A percentile compares a stretch with the other conserved stretches of the same genome.
These are phyloP conservation scores for Drosophila varians DNA, from an alignment of 1,140 invertebrate species.

Conservation along the genomic window DNA sequence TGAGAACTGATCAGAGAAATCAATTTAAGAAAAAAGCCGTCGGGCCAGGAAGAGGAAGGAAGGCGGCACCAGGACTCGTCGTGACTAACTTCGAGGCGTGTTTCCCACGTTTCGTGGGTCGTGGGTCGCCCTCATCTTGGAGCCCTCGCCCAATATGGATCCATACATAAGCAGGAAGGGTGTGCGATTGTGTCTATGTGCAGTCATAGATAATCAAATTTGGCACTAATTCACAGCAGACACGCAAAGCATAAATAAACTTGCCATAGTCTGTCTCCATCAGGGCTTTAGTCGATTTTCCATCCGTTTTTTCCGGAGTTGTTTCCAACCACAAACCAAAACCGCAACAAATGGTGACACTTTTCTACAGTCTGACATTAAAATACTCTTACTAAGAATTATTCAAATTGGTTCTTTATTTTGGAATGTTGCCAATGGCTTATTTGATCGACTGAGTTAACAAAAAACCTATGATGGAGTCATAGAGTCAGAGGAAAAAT, in stretches of 20 bases:
- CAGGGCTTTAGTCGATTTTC: slow-evolving; percentile 47
- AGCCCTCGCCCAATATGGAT: slow-evolving; percentile 1
- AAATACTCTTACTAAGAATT: slow-evolving; percentile 27
- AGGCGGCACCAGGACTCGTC: slow-evolving; percentile 23
- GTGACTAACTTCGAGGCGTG: slow-evolving; percentile 71
- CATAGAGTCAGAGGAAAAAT: no score
- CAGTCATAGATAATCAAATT: slow-evolving; percentile 79
- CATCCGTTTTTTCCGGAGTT: slow-evolving; percentile 25
- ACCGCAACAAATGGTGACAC: slow-evolving; percentile 20
- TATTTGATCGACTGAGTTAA: neutral
- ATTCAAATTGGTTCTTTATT: neutral
- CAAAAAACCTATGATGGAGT: no score
- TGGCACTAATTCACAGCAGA: slow-evolving; percentile 81
- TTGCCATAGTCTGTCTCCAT: slow-evolving; percentile 62
- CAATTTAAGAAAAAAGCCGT: slow-evolving; percentile 56
- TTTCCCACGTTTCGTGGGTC: slow-evolving; percentile 50
- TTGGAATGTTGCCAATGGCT: neutral
- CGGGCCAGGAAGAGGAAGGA: slow-evolving; percentile 3
- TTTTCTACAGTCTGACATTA: slow-evolving; percentile 13
- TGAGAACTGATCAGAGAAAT: slow-evolving; percentile 62
- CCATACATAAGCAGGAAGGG: slow-evolving; percentile 4
- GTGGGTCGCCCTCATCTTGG: no score
- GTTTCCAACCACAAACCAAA: slow-evolving; percentile 57
- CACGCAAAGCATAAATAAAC: slow-evolving; percentile 82
- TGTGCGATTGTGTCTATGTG: slow-evolving; percentile 43